A percentile compares a stretch with the other conserved stretches of the same genome.
These are phyloP conservation scores for Venustaconcha ellipsiformis DNA, from an alignment of 1,140 invertebrate species.

Conservation along the genomic window DNA sequence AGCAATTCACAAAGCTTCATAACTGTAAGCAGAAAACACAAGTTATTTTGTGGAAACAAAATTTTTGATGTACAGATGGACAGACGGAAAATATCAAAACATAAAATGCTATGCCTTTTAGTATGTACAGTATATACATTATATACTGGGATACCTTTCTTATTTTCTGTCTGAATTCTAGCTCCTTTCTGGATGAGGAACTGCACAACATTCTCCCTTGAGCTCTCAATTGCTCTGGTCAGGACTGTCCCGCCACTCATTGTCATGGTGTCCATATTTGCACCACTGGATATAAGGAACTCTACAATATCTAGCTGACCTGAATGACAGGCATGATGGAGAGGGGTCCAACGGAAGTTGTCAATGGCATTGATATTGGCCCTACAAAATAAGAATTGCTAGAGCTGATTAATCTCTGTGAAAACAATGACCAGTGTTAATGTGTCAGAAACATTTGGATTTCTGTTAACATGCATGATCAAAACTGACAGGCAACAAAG, in stretches of 20 bases:
- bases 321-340: slow-evolving; percentile 69
- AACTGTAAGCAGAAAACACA: too few relatives aligned
- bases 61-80: too few relatives aligned
- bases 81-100: background rate
- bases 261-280: slow-evolving; percentile 65
- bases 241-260: slow-evolving; percentile 69
- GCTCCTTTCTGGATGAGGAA: slow-evolving; percentile 65
- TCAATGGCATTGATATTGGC: slow-evolving; percentile 66
- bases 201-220: slow-evolving; percentile 63
- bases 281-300: slow-evolving; percentile 61
- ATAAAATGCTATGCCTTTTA: background rate
- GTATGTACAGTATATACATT: background rate
- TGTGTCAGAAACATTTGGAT: too few relatives aligned
- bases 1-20: too few relatives aligned
- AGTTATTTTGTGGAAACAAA: too few relatives aligned
- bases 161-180: slow-evolving; percentile 67
- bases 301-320: slow-evolving; percentile 66
- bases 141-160: slow-evolving; percentile 55
- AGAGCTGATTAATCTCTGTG: too few relatives aligned
- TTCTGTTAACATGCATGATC: too few relatives aligned
- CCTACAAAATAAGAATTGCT: slow-evolving; percentile 41
- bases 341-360: slow-evolving; percentile 70
- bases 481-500: too few relatives aligned
- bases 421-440: too few relatives aligned
- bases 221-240: slow-evolving; percentile 69